These are phyloP conservation scores for Erpornis zantholeuca DNA, from an alignment of 2,113 vertebrate genomes.

Conservation along the genomic window DNA sequence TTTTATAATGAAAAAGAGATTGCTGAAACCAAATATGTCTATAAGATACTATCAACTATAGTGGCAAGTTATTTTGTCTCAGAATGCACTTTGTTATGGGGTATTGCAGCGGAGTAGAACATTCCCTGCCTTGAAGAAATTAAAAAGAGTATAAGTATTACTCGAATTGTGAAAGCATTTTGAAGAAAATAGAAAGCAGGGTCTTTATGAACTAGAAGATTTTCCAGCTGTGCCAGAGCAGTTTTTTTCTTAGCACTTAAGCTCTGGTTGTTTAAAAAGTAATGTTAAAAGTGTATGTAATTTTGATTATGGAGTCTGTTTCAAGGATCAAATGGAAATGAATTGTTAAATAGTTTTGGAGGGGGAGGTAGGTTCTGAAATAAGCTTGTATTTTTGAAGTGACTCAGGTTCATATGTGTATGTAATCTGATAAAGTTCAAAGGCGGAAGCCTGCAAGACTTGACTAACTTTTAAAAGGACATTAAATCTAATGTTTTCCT, in stretches of 20 bases:
- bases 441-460: background rate
- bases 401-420: background rate
- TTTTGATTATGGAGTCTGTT: background rate
- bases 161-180: background rate
- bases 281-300: background rate
- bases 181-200: background rate
- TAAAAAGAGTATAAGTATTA: background rate
- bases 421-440: background rate
- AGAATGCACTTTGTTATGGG: background rate
- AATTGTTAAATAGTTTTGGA: slow-evolving; percentile 8
- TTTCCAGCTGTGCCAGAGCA: background rate
- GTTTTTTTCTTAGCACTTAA: background rate
- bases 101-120: background rate
- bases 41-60: background rate
- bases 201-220: background rate
- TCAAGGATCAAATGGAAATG: background rate
- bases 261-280: slow-evolving; percentile 25
- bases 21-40: background rate
- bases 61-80: background rate
- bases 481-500: background rate
- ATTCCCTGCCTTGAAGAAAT: background rate
- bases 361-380: background rate
- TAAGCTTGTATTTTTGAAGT: background rate
- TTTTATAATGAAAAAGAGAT: background rate
- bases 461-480: background rate